These are phyloP conservation scores for Caenorhabditis sp. DNA, from an alignment of 2,888 invertebrate species.

Conservation along the genomic window DNA sequence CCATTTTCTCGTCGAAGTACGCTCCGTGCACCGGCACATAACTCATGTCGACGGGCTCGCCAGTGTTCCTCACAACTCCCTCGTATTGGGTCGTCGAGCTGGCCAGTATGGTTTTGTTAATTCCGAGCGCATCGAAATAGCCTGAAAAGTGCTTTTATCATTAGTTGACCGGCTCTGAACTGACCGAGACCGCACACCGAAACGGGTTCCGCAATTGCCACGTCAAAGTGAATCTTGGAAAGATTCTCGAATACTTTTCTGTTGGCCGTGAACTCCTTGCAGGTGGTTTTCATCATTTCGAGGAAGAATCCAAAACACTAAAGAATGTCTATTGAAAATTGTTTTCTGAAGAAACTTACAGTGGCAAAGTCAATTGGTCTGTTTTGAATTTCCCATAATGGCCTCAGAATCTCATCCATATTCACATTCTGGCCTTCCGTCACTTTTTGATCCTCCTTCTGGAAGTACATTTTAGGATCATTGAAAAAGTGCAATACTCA, in stretches of 20 bases:
- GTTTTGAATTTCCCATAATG: slow-evolving; percentile 23
- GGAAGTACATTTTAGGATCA: slow-evolving; percentile 6
- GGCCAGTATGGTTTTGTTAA: slow-evolving; percentile 38
- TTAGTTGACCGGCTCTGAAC: too few species aligned
- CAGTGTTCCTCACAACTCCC: slow-evolving; percentile 8
- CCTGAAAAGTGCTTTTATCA: too few species aligned
- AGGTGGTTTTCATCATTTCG: slow-evolving; percentile 16
- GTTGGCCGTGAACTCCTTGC: slow-evolving; percentile 23
- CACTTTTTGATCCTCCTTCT: slow-evolving; percentile 3
- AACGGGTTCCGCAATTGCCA: slow-evolving; percentile 46
- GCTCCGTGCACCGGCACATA: slow-evolving; percentile 24
- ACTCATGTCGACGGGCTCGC: slow-evolving; percentile 31
- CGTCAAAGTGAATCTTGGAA: slow-evolving; percentile 45
- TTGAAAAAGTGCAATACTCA: slow-evolving; percentile 31
- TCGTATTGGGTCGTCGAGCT: slow-evolving; percentile 35
- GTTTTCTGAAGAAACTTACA: not conserved
- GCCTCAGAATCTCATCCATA: slow-evolving; percentile 29
- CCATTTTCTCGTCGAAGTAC: slow-evolving; percentile 48
- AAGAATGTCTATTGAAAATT: not conserved
- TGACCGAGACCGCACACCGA: slow-evolving; percentile 45
- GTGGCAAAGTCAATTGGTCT: slow-evolving; percentile 24
- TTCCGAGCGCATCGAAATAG: slow-evolving; percentile 36
- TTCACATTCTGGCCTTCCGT: not conserved
- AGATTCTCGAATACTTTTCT: slow-evolving; percentile 20
- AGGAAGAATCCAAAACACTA: slow-evolving; percentile 36